Conservation (phyloP, 2,888 invertebrate genomes). For the Cephonodes hylas region DNA sequence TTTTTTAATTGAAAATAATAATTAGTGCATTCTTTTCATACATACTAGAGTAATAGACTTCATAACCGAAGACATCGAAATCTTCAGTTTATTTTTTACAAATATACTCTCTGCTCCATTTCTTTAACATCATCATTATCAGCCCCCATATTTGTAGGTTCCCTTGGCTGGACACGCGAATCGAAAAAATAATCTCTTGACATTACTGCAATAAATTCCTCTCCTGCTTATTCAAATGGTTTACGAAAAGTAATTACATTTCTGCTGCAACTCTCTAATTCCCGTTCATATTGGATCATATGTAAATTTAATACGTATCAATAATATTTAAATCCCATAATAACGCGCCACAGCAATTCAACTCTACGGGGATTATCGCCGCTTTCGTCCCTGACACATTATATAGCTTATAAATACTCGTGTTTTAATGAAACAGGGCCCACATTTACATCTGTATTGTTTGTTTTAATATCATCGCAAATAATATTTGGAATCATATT, state of each 20-base stretch:
- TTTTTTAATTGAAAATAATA: too few relatives aligned
- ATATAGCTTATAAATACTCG: not conserved
- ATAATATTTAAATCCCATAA: constrained; percentile 9
- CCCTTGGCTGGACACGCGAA: too few relatives aligned
- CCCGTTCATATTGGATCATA: not conserved
- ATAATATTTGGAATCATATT: not conserved
- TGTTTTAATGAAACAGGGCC: not conserved
- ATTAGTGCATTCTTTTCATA: too few relatives aligned
- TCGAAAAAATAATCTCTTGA: too few relatives aligned
- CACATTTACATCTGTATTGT: not conserved
- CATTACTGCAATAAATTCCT: too few relatives aligned
- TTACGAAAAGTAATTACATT: not conserved
- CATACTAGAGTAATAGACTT: too few relatives aligned
- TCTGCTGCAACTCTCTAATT: not conserved
- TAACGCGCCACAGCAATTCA: not conserved
- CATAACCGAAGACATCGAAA: too few relatives aligned
- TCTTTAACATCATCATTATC: too few relatives aligned
- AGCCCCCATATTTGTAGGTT: too few relatives aligned
- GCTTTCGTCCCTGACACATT: not conserved
- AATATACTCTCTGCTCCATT: too few relatives aligned
- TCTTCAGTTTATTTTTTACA: too few relatives aligned
- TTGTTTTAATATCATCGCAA: not conserved
- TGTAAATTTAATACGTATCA: constrained; percentile 7
- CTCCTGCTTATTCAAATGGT: too few relatives aligned
- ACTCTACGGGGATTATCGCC: constrained; percentile 1